phyloP scores from a whole-genome alignment of 2,113 vertebrate genomes.

The Hirundichthys speculiger region DNA sequence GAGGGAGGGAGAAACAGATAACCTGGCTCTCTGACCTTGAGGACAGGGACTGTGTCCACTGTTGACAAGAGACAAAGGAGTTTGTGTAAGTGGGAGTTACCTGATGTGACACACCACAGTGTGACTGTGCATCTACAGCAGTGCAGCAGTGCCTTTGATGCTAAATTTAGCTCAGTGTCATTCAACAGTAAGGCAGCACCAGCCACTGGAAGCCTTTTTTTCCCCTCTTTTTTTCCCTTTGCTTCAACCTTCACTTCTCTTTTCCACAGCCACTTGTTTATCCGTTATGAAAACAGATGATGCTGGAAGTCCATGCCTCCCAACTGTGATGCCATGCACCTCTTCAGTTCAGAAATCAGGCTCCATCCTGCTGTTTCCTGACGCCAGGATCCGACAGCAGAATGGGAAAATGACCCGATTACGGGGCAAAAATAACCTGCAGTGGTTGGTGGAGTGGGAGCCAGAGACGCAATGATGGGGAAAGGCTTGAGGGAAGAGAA shows the following conservation, averaged over 20 bases:
- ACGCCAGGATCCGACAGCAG: slow-evolving; percentile 19
- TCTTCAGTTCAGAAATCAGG: background rate
- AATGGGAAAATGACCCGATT: slow-evolving; percentile 50
- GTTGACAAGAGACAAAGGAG: background rate
- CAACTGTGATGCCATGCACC: slow-evolving; percentile 8
- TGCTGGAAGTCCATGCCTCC: background rate
- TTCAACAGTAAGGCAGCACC: slow-evolving; percentile 17
- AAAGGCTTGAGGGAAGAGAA: background rate
- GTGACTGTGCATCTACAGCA: background rate
- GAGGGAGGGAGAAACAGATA: slow-evolving; percentile 30
- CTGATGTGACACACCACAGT: background rate
- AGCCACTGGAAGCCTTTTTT: too few relatives aligned
- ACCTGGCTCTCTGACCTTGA: slow-evolving; percentile 57
- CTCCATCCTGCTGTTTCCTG: slow-evolving; percentile 7
- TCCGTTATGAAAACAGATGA: slow-evolving; percentile 32
- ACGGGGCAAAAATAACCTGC: slow-evolving; percentile 28
- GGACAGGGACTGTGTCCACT: background rate
- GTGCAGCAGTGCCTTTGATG: background rate
- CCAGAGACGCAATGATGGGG: background rate
- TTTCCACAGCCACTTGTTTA: slow-evolving; percentile 17
- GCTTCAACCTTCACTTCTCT: slow-evolving; percentile 23
- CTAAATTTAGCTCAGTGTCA: slow-evolving; percentile 20
- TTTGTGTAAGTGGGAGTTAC: background rate
- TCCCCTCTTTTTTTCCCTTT: too few relatives aligned
- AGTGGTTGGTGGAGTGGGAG: background rate